These are phyloP conservation scores for Amphipoea oculea DNA, from an alignment of 2,888 invertebrate species.

Conservation along the genomic window DNA sequence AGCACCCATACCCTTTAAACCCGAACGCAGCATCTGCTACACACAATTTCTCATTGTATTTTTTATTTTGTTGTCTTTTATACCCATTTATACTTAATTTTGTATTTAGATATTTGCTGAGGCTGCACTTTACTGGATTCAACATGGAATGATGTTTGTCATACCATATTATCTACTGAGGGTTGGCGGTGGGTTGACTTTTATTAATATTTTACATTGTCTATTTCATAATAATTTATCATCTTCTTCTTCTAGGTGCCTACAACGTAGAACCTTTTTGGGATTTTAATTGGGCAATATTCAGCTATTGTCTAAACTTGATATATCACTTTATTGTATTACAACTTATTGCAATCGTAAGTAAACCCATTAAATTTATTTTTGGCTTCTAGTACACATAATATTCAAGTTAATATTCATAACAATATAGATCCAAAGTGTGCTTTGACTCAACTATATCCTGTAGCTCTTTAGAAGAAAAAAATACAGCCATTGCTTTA, in stretches of 20 bases:
- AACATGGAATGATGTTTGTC: conserved; percentile 98
- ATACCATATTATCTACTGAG: conserved; percentile 97
- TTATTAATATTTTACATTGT: conserved; percentile 5
- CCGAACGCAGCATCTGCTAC: neutral
- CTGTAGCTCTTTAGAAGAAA: conserved; percentile 4
- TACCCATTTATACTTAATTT: neutral
- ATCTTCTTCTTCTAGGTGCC: conserved; percentile 91
- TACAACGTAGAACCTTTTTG: conserved; percentile 94
- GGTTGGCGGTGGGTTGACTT: conserved; percentile 93
- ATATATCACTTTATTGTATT: conserved; percentile 96
- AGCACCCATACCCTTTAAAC: neutral
- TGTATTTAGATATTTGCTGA: conserved; percentile 95
- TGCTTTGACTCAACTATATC: neutral
- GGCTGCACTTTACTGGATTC: conserved; percentile 98
- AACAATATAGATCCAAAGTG: conserved; percentile 8
- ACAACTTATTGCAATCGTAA: conserved; percentile 92
- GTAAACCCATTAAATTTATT: conserved; percentile 70
- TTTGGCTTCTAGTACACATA: conserved; percentile 32
- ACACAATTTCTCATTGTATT: neutral
- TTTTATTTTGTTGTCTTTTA: neutral
- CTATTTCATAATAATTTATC: conserved; percentile 32
- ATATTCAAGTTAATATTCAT: conserved; percentile 5
- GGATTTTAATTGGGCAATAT: conserved; percentile 95
- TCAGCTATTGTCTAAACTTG: conserved; percentile 94
- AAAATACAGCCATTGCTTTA: neutral